These are phyloP conservation scores for Empidonax traillii DNA, from an alignment of 2,113 vertebrate species.

Conservation along the genomic window DNA sequence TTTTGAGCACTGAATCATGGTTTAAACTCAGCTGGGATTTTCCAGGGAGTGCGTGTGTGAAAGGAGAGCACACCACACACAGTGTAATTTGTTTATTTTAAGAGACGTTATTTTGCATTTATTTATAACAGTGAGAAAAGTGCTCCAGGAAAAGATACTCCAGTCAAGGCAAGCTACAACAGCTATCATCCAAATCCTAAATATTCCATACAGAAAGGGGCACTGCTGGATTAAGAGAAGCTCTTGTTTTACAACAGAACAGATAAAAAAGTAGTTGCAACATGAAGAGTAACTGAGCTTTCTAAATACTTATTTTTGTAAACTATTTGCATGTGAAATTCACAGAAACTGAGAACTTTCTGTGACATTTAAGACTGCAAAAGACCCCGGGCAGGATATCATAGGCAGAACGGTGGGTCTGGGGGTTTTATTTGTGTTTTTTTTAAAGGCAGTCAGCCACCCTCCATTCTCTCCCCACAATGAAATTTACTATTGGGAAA, in stretches of 20 bases:
- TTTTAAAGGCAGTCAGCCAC: not conserved
- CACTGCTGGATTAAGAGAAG: not conserved
- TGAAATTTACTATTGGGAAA: not conserved
- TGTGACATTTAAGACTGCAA: not conserved
- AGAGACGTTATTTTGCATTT: conserved; percentile 1
- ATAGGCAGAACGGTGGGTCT: fast-evolving
- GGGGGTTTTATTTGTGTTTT: not conserved
- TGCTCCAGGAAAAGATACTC: conserved; percentile 25
- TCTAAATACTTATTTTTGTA: not conserved
- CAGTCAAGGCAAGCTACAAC: not conserved
- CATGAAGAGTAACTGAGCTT: not conserved
- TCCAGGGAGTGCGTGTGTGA: fast-evolving
- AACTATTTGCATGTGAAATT: not conserved
- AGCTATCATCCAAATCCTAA: not conserved
- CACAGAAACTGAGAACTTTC: not conserved
- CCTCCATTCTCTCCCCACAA: not conserved
- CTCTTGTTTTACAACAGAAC: not conserved
- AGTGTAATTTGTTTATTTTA: conserved; percentile 9
- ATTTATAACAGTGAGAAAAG: conserved; percentile 36
- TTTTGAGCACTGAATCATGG: not conserved
- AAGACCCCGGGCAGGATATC: not conserved
- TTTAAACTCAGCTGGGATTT: not conserved
- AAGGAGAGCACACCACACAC: not conserved
- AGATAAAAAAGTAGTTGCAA: not conserved
- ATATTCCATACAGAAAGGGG: not conserved